Conservation (phyloP, 2,888 invertebrate genomes). For the Eubasilissa splendida region DNA sequence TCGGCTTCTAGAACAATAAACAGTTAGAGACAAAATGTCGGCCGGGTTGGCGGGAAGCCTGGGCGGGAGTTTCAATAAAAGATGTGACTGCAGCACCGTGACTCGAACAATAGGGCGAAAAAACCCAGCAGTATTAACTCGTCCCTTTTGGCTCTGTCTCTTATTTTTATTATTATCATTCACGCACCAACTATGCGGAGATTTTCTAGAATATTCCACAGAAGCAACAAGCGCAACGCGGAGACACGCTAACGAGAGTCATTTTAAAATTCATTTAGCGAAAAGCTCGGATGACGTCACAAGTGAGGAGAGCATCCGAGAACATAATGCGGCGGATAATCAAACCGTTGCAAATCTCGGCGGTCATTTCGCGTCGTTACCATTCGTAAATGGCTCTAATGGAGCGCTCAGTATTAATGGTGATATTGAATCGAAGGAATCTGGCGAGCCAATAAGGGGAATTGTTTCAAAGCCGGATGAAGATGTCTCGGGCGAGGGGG, state of each 20-base stretch:
- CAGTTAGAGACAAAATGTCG: conserved; percentile 34
- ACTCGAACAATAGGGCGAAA: conserved; percentile 44
- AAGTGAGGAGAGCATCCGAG: not conserved
- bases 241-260: not conserved
- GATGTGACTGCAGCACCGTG: conserved; percentile 47
- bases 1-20: conserved; percentile 2
- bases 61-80: conserved; percentile 43
- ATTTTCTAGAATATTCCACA: conserved; percentile 10
- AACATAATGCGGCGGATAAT: not conserved
- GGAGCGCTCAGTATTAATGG: conserved; percentile 35
- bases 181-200: conserved; percentile 46
- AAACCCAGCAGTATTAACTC: conserved; percentile 35
- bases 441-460: conserved; percentile 49
- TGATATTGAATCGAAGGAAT: conserved; percentile 37
- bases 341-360: conserved; percentile 16
- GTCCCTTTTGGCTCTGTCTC: conserved; percentile 20
- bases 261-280: not conserved
- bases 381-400: conserved; percentile 36
- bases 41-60: conserved; percentile 25
- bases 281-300: not conserved
- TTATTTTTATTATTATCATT: conserved; percentile 42
- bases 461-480: conserved; percentile 48
- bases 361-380: conserved; percentile 32
- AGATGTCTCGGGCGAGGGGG: not conserved
- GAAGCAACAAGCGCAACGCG: conserved; percentile 19